These are phyloP conservation scores for Dendrocincla tyrannina DNA, from an alignment of 2,797 vertebrate species.

Conservation along the genomic window DNA sequence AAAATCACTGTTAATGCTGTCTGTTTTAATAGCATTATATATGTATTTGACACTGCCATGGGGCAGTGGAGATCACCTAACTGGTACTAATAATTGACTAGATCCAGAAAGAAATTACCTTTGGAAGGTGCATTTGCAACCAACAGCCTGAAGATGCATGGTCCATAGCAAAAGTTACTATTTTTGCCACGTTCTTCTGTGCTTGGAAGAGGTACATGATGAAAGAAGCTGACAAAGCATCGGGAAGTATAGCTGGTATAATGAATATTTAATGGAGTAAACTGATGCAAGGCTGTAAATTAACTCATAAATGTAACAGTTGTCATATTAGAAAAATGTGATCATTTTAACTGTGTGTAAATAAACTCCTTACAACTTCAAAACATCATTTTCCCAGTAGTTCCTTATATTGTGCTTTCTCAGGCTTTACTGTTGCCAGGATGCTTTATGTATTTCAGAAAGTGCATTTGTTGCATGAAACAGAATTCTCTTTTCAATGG, in stretches of 20 bases:
- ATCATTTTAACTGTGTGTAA: not conserved
- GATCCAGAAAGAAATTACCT: not conserved
- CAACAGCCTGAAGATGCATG: not conserved
- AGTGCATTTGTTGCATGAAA: accelerated
- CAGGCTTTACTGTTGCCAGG: not conserved
- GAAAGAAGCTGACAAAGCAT: not conserved
- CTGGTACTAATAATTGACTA: not conserved
- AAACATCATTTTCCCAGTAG: not conserved
- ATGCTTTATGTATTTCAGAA: not conserved
- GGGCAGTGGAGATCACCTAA: not conserved
- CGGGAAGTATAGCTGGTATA: not conserved
- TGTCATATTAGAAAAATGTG: not conserved
- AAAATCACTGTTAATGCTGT: not conserved
- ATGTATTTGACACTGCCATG: not conserved
- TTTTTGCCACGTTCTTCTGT: not conserved
- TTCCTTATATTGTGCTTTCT: not conserved
- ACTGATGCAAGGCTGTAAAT: not conserved
- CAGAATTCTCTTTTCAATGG: not conserved
- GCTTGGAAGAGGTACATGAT: not conserved
- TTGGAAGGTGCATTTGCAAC: not conserved
- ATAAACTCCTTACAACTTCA: not conserved
- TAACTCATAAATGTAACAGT: not conserved
- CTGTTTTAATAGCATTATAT: not conserved
- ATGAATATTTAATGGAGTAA: not conserved
- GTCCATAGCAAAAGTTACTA: not conserved